Percentiles rank a stretch among this genome's conserved stretches.
phyloP scores from a whole-genome alignment of 1,140 invertebrate genomes.

The Lordiphosa collinella region DNA sequence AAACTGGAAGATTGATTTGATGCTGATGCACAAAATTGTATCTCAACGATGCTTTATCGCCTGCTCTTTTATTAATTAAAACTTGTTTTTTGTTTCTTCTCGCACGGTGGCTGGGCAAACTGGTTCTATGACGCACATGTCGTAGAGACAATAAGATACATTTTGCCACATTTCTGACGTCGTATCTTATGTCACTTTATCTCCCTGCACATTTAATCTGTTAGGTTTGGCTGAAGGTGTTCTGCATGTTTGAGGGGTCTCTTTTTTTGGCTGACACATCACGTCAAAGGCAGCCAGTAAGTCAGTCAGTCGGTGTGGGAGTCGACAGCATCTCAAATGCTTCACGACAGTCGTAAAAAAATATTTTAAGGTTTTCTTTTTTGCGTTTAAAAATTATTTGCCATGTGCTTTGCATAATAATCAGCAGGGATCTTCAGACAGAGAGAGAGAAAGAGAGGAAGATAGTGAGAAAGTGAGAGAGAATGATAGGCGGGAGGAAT shows the following conservation, averaged over 20 bases:
- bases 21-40: not conserved
- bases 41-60: not conserved
- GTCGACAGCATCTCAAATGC: conserved; percentile 2
- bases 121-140: conserved; percentile 14
- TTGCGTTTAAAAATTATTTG: conserved; percentile 7
- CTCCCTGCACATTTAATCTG: conserved; percentile 16
- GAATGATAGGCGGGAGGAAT: not conserved
- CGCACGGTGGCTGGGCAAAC: not conserved
- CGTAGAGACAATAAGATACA: too few relatives aligned
- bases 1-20: not conserved
- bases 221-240: conserved; percentile 4
- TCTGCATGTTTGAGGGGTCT: not conserved
- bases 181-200: conserved; percentile 17
- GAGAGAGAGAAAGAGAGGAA: not conserved
- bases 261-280: not conserved
- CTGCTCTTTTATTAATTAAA: not conserved
- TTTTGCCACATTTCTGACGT: conserved; percentile 5
- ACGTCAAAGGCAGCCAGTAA: conserved; percentile 6
- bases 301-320: conserved; percentile 5
- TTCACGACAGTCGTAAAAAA: conserved; percentile 15
- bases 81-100: too few relatives aligned
- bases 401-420: conserved; percentile 18
- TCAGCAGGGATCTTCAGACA: conserved; percentile 3
- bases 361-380: conserved; percentile 10
- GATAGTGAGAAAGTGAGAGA: not conserved